Base-by-base conservation (phyloP, 2,797 vertebrate species). In the Pogonophryne albipinna region DNA sequence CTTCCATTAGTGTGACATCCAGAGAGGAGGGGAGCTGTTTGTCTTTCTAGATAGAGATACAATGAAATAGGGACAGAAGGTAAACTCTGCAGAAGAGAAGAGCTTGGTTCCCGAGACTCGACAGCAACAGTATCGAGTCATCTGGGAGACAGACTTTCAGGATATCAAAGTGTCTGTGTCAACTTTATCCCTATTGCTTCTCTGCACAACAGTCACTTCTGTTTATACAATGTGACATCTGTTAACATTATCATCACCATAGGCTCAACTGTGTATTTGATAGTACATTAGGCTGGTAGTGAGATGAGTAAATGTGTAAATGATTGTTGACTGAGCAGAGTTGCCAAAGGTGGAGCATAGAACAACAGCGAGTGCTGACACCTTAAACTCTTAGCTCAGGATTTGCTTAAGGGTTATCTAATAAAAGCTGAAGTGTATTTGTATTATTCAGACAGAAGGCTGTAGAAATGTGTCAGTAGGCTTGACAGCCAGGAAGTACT, bases 1-100 rank as follows among this genome's bases (percentile, higher is more conserved):
- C 66, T 75, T 44, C 78, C 59, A 82, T 83, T 74, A 84, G 52
- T 60, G 46, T 73, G 79, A 81, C 79, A 79, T 74, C 27, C 53
- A 11, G 6, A 27, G 62, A 63, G 76, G 65, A 75, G 51, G 67
- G 46, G 55, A 20, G 17, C 38, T 10, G 31, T 71, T 42, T 58
- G 44, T 62, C 12, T 71, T n/a, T 42, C 20, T 10, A 65, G 47
- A 61, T 19, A 1, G 55, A 76, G 62, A 69, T 52, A 42, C 73
- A 78, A 51, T 44, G 10, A 19, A 12, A 10, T 17, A 10, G 42
- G 31, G 17, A 65, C 27, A 19, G 27, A 44, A 56, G 34, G 62
- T 31, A 23, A 38, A 9, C 34, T 8, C 34, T 38, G 34, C 34
- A 38, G 8, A 46, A 53, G 15, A 19, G 17, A 27, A 31, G 38